Evolutionary conservation across 1,140 invertebrate genomes (phyloP).

Genomic region (Reticulitermes speratus): DNA sequence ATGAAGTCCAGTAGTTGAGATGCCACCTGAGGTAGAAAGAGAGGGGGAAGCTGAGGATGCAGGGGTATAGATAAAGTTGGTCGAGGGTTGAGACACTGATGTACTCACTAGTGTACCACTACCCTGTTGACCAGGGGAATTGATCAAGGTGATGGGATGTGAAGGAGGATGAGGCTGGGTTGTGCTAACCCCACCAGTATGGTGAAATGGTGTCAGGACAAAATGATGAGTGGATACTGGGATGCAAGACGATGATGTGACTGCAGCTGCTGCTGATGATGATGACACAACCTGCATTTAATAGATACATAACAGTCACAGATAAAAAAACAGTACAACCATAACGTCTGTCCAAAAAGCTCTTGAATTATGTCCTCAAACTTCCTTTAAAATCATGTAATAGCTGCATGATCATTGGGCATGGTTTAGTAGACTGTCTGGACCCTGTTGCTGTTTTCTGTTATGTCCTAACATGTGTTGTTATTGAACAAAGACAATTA

Average conservation of each 20-base stretch:
- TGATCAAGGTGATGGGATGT: constrained; percentile 6
- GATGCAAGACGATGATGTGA: constrained; percentile 18
- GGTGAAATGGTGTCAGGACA: constrained; percentile 26
- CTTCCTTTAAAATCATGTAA: too few relatives aligned
- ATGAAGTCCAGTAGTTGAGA: background rate
- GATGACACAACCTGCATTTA: constrained; percentile 20
- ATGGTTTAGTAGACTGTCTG: too few relatives aligned
- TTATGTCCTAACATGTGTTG: too few relatives aligned
- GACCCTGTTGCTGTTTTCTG: too few relatives aligned
- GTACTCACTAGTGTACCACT: background rate
- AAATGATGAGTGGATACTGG: constrained; percentile 30
- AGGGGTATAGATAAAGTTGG: constrained; percentile 29
- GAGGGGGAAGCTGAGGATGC: constrained; percentile 22
- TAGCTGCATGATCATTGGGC: too few relatives aligned
- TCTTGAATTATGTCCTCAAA: too few relatives aligned
- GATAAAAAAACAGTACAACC: too few relatives aligned
- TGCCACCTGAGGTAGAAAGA: background rate
- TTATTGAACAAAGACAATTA: too few relatives aligned
- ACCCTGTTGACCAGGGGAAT: background rate
- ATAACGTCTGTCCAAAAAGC: too few relatives aligned
- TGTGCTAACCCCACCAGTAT: background rate
- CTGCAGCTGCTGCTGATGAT: background rate
- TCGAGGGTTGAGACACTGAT: background rate
- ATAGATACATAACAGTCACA: background rate
- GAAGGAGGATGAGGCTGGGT: constrained; percentile 21